Evolutionary conservation across 2,888 invertebrate genomes (phyloP).

Genomic region (Nomada ruficornis): DNA sequence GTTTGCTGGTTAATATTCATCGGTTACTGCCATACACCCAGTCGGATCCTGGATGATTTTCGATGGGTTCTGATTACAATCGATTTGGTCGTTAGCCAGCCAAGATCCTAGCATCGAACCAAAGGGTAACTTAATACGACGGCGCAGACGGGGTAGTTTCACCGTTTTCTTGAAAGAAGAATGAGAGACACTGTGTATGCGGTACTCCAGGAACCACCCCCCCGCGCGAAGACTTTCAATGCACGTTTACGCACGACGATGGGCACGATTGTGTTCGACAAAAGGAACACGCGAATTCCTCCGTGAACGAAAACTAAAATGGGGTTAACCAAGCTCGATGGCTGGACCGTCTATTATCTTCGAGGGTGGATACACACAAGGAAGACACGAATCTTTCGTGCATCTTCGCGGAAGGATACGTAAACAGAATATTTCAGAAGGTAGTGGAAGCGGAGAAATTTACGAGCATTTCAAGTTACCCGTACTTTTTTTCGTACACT

Average conservation of each 20-base stretch:
- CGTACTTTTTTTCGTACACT: background rate
- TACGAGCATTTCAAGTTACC: background rate
- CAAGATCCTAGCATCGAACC: constrained; percentile 38
- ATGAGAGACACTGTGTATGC: constrained; percentile 55
- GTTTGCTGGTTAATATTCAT: constrained; percentile 84
- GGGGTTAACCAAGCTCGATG: constrained; percentile 70
- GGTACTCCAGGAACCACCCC: background rate
- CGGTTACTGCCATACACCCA: constrained; percentile 76
- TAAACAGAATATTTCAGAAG: constrained; percentile 12
- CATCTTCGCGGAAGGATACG: constrained; percentile 51
- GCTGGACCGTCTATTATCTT: constrained; percentile 60
- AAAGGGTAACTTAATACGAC: no score
- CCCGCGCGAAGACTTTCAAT: constrained; percentile 29
- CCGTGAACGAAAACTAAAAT: constrained; percentile 69
- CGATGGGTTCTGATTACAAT: constrained; percentile 77
- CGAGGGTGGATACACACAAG: constrained; percentile 68
- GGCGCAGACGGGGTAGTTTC: no score
- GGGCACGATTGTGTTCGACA: constrained; percentile 66
- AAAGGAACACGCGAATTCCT: constrained; percentile 62
- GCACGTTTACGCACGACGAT: constrained; percentile 58
- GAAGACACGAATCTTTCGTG: constrained; percentile 60
- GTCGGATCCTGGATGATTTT: constrained; percentile 75
- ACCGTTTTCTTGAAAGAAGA: background rate
- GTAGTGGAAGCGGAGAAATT: background rate
- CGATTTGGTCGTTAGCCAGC: constrained; percentile 73